Conservation (phyloP, 2,888 invertebrate species). For the Nymphalis c-album region DNA sequence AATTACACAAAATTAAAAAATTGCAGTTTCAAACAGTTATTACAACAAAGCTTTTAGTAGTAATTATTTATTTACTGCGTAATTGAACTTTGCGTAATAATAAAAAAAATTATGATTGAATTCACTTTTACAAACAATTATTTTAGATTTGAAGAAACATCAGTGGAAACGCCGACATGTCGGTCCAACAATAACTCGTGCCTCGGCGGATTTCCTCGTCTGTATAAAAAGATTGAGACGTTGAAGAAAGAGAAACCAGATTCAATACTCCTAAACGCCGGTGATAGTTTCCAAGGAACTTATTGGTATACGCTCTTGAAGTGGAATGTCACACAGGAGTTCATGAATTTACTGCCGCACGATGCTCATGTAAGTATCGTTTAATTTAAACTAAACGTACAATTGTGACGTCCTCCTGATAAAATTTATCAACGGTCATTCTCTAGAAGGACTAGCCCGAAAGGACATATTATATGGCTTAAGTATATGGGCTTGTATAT, state of each 20-base stretch:
- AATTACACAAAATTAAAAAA: too few species aligned
- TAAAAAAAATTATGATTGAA: too few species aligned
- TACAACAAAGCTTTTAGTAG: too few species aligned
- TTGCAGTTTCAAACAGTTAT: too few species aligned
- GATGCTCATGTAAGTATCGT: conserved; percentile 86
- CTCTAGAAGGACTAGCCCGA: too few species aligned
- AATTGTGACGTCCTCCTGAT: too few species aligned
- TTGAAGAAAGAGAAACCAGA: conserved; percentile 75
- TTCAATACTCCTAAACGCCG: conserved; percentile 88
- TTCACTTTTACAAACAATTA: not conserved
- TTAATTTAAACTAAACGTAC: not conserved
- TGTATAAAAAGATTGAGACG: conserved; percentile 80
- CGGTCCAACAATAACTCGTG: conserved; percentile 78
- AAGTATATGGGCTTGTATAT: too few species aligned
- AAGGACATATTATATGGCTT: too few species aligned
- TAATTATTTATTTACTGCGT: too few species aligned
- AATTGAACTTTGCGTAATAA: too few species aligned
- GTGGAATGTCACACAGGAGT: conserved; percentile 87
- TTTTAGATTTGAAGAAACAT: conserved; percentile 83
- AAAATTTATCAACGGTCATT: too few species aligned
- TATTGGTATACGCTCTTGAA: conserved; percentile 90
- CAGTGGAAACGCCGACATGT: conserved; percentile 79
- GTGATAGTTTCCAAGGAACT: conserved; percentile 92
- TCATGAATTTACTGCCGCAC: conserved; percentile 88
- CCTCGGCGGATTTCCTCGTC: conserved; percentile 86